These are phyloP conservation scores for Monarcha castaneiventris DNA, from an alignment of 2,113 vertebrate genomes.

Conservation along the genomic window DNA sequence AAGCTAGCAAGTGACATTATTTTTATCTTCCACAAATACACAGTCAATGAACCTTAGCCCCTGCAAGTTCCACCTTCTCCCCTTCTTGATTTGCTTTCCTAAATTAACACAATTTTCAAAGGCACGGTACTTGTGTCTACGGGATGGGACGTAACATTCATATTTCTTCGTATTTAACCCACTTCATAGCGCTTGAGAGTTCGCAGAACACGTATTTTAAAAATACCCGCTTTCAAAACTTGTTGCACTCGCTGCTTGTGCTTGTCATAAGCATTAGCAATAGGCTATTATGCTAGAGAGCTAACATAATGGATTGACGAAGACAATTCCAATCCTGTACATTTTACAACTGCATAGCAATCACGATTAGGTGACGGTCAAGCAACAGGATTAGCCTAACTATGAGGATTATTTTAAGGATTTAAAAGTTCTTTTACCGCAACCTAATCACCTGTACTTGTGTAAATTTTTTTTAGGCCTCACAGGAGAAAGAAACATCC, in stretches of 20 bases:
- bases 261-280: neutral
- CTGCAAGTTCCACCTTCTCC: neutral
- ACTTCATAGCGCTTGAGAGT: neutral
- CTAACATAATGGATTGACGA: neutral
- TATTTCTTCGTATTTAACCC: neutral
- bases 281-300: fast-evolving
- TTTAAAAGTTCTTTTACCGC: neutral
- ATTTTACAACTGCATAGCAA: neutral
- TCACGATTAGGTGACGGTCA: neutral
- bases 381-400: neutral
- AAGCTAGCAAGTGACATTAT: neutral
- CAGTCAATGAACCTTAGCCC: neutral
- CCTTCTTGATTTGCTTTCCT: neutral
- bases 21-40: neutral
- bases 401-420: neutral
- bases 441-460: neutral
- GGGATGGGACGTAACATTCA: neutral
- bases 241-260: neutral
- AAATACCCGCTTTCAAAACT: neutral
- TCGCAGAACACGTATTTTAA: neutral
- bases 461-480: neutral
- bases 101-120: neutral
- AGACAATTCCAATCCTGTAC: neutral
- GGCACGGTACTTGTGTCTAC: neutral
- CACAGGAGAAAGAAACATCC: neutral